A percentile compares a stretch with the other conserved stretches of the same genome.
Conservation (phyloP, 1,140 invertebrate genomes). For the Homalodisca vitripennis region DNA sequence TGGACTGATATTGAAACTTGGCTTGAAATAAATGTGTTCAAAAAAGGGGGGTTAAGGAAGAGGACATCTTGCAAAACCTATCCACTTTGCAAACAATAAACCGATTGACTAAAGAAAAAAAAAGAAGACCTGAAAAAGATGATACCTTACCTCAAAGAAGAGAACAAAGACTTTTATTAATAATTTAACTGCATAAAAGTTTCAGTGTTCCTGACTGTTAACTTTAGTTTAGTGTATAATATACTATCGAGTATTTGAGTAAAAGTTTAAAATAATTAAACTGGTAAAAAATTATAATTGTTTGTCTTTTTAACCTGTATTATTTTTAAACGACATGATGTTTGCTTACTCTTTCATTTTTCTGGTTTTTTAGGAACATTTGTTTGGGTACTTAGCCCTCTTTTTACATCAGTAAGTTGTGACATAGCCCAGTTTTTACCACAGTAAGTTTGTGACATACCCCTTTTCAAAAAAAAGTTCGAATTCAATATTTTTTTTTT, state of each 20-base stretch:
- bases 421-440: neutral
- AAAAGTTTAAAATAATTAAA: neutral
- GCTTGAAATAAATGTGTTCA: conserved; percentile 26
- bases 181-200: neutral
- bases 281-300: neutral
- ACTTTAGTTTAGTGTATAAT: neutral
- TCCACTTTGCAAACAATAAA: conserved; percentile 13
- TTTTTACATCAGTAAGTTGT: neutral
- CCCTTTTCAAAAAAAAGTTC: too few relatives aligned
- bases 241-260: neutral
- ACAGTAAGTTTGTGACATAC: neutral
- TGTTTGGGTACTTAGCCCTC: neutral
- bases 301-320: neutral
- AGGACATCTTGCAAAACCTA: conserved; percentile 22
- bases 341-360: neutral
- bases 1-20: conserved; percentile 30
- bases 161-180: conserved; percentile 22
- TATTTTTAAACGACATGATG: neutral
- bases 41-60: conserved; percentile 30
- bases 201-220: neutral
- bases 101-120: conserved; percentile 23
- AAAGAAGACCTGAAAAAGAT: conserved; percentile 32
- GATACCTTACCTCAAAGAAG: conserved; percentile 28
- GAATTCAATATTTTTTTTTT: too few relatives aligned
- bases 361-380: too few relatives aligned